These are phyloP conservation scores for Malacosoma neustria DNA, from an alignment of 2,888 invertebrate genomes.

Conservation along the genomic window DNA sequence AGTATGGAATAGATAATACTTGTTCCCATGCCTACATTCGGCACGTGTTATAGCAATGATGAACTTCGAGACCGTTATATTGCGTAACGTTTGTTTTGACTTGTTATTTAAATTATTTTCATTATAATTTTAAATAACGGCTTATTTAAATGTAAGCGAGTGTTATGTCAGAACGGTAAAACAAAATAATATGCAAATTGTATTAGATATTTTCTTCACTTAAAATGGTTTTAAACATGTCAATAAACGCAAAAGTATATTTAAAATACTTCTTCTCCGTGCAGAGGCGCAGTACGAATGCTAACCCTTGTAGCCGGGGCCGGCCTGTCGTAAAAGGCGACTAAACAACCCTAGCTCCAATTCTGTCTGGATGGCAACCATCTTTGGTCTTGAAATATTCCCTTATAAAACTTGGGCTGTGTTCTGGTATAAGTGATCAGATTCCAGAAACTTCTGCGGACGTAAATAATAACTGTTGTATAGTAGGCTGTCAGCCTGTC, in stretches of 20 bases:
- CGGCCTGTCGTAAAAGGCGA: background rate
- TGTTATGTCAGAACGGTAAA: background rate
- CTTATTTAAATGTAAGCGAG: background rate
- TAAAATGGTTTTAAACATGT: too few relatives aligned
- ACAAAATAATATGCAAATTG: background rate
- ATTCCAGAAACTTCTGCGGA: too few relatives aligned
- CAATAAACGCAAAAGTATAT: too few relatives aligned
- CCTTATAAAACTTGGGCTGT: background rate
- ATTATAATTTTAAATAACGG: background rate
- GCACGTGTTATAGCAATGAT: background rate
- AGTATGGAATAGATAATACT: background rate
- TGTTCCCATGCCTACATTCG: background rate
- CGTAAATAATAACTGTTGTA: too few relatives aligned
- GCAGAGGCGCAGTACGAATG: background rate
- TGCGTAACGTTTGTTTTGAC: background rate
- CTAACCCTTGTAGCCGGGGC: background rate
- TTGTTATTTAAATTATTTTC: background rate
- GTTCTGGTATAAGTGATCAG: background rate
- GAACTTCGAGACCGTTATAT: background rate
- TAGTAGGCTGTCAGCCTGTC: too few relatives aligned
- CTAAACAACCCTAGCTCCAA: background rate
- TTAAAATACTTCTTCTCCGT: background rate
- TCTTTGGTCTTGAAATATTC: background rate
- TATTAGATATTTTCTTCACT: background rate
- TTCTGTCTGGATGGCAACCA: background rate